Conservation (phyloP, 2,888 invertebrate genomes). For the Lagria hirta region DNA sequence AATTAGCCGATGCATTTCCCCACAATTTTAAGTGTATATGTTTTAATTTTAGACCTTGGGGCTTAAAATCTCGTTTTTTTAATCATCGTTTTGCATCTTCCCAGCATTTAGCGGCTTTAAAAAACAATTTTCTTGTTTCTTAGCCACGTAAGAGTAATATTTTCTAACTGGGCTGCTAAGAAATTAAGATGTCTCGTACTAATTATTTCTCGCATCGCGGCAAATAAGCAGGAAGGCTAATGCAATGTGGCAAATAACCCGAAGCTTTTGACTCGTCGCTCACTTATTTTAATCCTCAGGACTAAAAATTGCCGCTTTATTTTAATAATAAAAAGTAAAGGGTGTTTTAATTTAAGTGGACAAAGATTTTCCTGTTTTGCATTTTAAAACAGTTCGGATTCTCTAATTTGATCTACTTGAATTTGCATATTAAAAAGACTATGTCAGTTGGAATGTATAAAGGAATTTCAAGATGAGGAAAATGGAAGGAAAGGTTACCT, state of each 20-base stretch:
- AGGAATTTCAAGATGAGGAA: conserved; percentile 7
- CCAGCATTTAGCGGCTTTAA: too few species aligned
- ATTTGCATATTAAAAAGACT: too few species aligned
- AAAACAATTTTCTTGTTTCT: conserved; percentile 30
- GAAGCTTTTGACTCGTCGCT: conserved; percentile 21
- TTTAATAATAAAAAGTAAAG: conserved; percentile 21
- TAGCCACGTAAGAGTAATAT: conserved; percentile 22
- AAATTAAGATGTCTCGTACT: conserved; percentile 37
- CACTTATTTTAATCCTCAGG: conserved; percentile 22
- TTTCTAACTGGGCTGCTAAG: conserved; percentile 30
- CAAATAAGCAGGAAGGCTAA: conserved; percentile 29
- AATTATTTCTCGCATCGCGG: conserved; percentile 35
- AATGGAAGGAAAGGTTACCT: too few species aligned
- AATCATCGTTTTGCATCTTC: too few species aligned
- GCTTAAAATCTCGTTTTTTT: too few species aligned
- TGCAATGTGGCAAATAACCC: conserved; percentile 27
- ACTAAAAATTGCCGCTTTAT: conserved; percentile 12
- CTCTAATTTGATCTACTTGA: too few species aligned
- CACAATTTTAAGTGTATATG: too few species aligned
- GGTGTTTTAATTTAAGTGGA: too few species aligned
- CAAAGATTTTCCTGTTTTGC: too few species aligned
- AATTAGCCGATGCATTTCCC: too few species aligned
- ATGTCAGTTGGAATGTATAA: conserved; percentile 10
- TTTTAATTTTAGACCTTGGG: too few species aligned
- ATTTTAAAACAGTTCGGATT: too few species aligned